Evolutionary conservation across 2,888 invertebrate genomes (phyloP).

Genomic region (Pseudanteris insignis): DNA sequence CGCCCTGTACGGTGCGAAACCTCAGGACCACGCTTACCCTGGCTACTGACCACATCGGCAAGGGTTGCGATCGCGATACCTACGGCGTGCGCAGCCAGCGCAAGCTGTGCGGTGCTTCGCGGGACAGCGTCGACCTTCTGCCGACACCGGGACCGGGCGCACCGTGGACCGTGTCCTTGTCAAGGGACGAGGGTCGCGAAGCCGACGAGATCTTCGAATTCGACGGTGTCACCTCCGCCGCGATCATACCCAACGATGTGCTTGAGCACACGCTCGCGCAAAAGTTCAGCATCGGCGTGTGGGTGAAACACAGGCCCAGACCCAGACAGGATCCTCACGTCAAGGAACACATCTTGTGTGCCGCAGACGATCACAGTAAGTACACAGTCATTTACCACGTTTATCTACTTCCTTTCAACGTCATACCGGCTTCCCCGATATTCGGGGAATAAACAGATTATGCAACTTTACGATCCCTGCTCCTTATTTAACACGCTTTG

Average conservation of each 20-base stretch:
- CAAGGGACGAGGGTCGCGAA: constrained; percentile 74
- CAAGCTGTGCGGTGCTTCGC: constrained; percentile 86
- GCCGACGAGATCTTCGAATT: constrained; percentile 95
- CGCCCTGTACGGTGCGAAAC: constrained; percentile 70
- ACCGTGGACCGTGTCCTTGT: constrained; percentile 71
- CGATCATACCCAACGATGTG: constrained; percentile 80
- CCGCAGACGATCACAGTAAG: constrained; percentile 96
- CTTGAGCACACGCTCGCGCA: constrained; percentile 81
- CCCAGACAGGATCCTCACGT: constrained; percentile 84
- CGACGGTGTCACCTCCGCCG: constrained; percentile 89
- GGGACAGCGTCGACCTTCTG: constrained; percentile 85
- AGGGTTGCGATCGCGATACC: constrained; percentile 95
- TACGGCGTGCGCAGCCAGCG: constrained; percentile 86
- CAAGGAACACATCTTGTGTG: constrained; percentile 97
- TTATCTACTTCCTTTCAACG: too few species aligned
- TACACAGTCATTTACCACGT: too few species aligned
- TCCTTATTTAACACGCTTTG: too few species aligned
- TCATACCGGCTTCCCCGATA: too few species aligned
- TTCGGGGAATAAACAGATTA: too few species aligned
- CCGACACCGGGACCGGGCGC: constrained; percentile 75
- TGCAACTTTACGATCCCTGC: too few species aligned
- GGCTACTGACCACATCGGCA: constrained; percentile 88
- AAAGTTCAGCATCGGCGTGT: constrained; percentile 90
- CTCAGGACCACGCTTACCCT: constrained; percentile 74
- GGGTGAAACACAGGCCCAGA: constrained; percentile 91